Base-by-base conservation (phyloP, 2,113 vertebrate genomes). In the Arothron firmamentum region DNA sequence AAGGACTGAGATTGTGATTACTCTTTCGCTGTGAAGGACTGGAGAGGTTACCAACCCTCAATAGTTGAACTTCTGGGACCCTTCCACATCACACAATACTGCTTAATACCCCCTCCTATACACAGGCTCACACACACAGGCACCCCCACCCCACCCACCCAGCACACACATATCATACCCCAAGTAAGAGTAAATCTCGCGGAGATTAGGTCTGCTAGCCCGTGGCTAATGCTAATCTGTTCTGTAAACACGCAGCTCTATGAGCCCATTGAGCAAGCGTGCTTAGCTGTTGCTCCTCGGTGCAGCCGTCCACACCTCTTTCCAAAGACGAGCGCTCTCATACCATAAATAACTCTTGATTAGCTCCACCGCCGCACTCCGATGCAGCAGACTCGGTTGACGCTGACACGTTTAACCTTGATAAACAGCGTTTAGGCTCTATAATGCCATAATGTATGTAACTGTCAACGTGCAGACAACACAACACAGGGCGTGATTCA, bases 1-100 rank as follows among this genome's bases (percentile, higher is more conserved):
- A 83, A 80, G 80, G 86, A 82, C 78, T 84, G 86, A 89, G 81
- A 85, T 68, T 84, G 79, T 85, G 87, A 88, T 89, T 88, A 86
- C 74, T 78, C 83, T 86, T 77, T 80, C 62, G 70, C 86, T 80
- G 82, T 70, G 82, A 87, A 78, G 80, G 81, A 82, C 75, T 78
- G 72, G 61, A 70, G 70, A 79, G 89, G 87, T 87, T 83, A 84
- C 67, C 75, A 78, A 83, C 77, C 67, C 71, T 83, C 80, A 89
- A 87, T 90, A 88, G 90, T 90, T 90, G 85, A 87, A 85, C 79
- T 81, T 82, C 70, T 56, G 34, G 53, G 62, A 83, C 69, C 82
- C 65, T 72, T 70, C 65, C 58, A 65, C 75, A 70, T 67, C 67
- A 59, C 17, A 6, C 64, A 76, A 71, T 73, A 67, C 55, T 43